Evolutionary conservation across 2,797 vertebrate species (phyloP).

Genomic region (Cyprinodon diabolis): DNA sequence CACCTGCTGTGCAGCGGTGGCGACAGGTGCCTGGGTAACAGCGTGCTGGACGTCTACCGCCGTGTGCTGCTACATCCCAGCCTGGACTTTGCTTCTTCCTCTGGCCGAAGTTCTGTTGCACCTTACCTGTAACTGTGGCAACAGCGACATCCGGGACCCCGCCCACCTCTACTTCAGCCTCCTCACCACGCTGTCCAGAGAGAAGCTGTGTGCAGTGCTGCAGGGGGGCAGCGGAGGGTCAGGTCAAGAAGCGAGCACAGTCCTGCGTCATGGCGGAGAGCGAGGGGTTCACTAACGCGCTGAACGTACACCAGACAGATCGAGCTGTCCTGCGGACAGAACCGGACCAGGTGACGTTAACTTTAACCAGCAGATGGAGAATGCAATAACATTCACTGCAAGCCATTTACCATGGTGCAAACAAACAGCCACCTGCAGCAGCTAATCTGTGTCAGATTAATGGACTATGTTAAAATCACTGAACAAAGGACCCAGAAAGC

Average conservation of each 20-base stretch:
- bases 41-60: constrained; percentile 82
- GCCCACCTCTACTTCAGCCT: constrained; percentile 89
- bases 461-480: no score
- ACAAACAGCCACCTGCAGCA: no score
- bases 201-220: constrained; percentile 81
- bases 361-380: constrained; percentile 50
- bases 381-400: no score
- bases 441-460: no score
- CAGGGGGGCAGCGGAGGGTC: constrained; percentile 62
- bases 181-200: constrained; percentile 82
- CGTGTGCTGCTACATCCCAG: constrained; percentile 80
- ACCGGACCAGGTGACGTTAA: no score
- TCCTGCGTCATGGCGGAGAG: constrained; percentile 84
- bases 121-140: constrained; percentile 74
- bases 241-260: constrained; percentile 69
- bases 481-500: no score
- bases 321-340: constrained; percentile 51
- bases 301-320: constrained; percentile 79
- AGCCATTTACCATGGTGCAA: no score
- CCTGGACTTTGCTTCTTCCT: constrained; percentile 71
- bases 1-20: constrained; percentile 55
- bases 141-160: constrained; percentile 85
- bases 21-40: constrained; percentile 83
- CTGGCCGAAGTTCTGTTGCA: constrained; percentile 84
- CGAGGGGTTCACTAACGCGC: constrained; percentile 77